Evolutionary conservation across 1,140 invertebrate species (phyloP).

Genomic region (Drosophila ficusphila): DNA sequence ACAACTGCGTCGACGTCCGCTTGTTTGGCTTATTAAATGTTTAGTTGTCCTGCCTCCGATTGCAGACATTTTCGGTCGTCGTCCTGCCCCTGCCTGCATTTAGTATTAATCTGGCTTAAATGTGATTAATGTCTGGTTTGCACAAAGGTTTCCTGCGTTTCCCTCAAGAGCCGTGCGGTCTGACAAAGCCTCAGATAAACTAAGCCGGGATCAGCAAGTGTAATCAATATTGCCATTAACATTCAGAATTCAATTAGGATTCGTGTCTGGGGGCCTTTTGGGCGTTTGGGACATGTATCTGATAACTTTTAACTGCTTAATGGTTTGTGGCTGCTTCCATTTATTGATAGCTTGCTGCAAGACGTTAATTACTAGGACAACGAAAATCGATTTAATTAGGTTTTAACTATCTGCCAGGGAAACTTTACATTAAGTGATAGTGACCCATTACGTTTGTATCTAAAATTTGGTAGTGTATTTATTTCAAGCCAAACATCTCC

Average conservation of each 20-base stretch:
- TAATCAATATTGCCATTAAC: conserved; percentile 24
- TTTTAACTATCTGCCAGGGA: background rate
- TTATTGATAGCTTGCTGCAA: background rate
- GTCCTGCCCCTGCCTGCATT: conserved; percentile 47
- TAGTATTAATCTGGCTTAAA: conserved; percentile 74
- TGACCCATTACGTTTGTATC: no score
- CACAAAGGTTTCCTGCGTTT: conserved; percentile 21
- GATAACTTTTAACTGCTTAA: background rate
- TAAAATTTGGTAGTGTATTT: no score
- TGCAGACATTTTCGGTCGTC: conserved; percentile 25
- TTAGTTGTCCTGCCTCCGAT: conserved; percentile 45
- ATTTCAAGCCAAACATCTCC: no score
- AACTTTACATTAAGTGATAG: no score
- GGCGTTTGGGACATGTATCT: background rate
- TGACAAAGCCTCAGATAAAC: conserved; percentile 16
- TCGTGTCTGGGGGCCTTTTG: background rate
- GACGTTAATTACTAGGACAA: background rate
- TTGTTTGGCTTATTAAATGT: conserved; percentile 79
- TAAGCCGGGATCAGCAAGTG: conserved; percentile 28
- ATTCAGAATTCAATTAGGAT: conserved; percentile 36
- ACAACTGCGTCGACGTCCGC: conserved; percentile 57
- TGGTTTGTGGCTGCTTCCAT: background rate
- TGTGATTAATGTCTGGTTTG: conserved; percentile 65
- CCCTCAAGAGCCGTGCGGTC: conserved; percentile 17
- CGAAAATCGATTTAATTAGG: background rate